A percentile compares a stretch with the other conserved stretches of the same genome.
Conservation (phyloP, 2,888 invertebrate species). For the Oconnorella tubifera region DNA sequence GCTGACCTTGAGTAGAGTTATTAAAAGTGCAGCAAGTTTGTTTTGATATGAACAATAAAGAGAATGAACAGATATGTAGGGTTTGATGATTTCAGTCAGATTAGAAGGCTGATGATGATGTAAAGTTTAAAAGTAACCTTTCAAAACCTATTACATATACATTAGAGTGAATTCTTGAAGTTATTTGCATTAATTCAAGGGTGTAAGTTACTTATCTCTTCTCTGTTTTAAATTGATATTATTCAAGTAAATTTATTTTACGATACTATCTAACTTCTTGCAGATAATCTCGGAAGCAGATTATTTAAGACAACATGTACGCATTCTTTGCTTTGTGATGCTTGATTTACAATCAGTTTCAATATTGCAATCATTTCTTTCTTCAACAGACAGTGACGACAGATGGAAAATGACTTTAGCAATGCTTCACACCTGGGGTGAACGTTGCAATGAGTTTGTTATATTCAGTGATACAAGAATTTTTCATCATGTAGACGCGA, state of each 20-base stretch:
- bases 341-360: neutral
- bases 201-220: neutral
- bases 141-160: too few relatives aligned
- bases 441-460: conserved; percentile 18
- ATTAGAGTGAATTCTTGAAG: too few relatives aligned
- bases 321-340: neutral
- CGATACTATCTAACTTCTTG: too few relatives aligned
- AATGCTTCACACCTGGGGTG: conserved; percentile 24
- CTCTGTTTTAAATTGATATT: too few relatives aligned
- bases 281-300: neutral
- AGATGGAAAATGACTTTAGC: conserved; percentile 8
- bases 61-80: too few relatives aligned
- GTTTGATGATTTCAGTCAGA: too few relatives aligned
- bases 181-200: neutral
- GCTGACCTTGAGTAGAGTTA: too few relatives aligned
- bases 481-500: neutral
- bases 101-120: too few relatives aligned
- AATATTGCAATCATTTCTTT: neutral
- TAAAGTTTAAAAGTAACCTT: too few relatives aligned
- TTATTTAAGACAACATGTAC: neutral
- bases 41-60: too few relatives aligned
- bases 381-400: neutral
- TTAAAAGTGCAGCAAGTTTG: too few relatives aligned
- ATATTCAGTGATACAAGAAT: conserved; percentile 14
- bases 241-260: too few relatives aligned